These are phyloP conservation scores for Heterodera carotae DNA, from an alignment of 1,140 invertebrate genomes.

Conservation along the genomic window DNA sequence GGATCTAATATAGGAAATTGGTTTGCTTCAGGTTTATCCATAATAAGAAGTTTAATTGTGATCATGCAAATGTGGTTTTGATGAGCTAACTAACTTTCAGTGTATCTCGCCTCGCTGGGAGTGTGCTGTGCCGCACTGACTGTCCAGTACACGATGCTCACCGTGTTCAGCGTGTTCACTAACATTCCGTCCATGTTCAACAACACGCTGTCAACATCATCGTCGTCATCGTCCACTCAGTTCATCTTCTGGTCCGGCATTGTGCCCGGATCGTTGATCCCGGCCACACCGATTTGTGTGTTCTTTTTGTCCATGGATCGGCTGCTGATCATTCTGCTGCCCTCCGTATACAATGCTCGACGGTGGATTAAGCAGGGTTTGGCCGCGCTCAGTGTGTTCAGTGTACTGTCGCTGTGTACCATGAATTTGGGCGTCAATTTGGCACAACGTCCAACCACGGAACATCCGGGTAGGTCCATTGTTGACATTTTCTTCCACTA, in stretches of 20 bases:
- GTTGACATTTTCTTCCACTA: no score
- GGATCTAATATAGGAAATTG: no score
- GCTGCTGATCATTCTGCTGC: conserved; percentile 24
- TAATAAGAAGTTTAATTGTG: no score
- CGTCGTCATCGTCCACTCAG: background rate
- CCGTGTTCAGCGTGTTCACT: background rate
- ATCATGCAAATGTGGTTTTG: no score
- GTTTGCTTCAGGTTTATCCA: no score
- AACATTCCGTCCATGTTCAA: background rate
- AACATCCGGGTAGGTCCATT: background rate
- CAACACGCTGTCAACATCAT: no score
- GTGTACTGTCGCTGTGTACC: conserved; percentile 12
- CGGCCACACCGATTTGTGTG: conserved; percentile 25
- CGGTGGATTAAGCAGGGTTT: background rate
- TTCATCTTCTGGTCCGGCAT: conserved; percentile 34
- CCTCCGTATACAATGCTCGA: conserved; percentile 13
- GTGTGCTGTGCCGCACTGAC: conserved; percentile 3
- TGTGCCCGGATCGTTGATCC: conserved; percentile 22
- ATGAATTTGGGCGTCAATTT: conserved; percentile 34
- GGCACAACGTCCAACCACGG: conserved; percentile 21
- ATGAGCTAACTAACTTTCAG: no score
- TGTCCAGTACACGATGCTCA: conserved; percentile 10
- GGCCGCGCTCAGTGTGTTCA: conserved; percentile 8
- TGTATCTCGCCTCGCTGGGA: background rate
- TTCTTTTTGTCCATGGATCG: conserved; percentile 32